Evolutionary conservation across 1,140 invertebrate genomes (phyloP).

Genomic region (Parapsyche elsis): DNA sequence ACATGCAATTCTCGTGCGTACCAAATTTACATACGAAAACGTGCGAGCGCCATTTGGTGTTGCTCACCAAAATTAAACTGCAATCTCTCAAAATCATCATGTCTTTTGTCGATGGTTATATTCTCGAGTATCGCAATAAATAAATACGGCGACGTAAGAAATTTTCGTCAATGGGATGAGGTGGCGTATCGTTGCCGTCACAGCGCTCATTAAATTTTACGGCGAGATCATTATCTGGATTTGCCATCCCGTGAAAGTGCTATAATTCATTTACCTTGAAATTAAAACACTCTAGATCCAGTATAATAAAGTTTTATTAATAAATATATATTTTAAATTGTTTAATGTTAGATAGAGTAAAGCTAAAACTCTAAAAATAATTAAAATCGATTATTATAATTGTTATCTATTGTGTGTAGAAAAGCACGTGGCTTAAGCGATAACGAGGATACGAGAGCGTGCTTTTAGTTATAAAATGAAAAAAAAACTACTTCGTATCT

Average conservation of each 20-base stretch:
- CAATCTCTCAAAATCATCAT: too few species aligned
- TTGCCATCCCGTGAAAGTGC: not conserved
- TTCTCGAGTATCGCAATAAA: too few species aligned
- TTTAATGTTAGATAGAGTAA: not conserved
- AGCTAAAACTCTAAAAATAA: not conserved
- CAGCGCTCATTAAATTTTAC: conserved; percentile 35
- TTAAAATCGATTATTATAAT: not conserved
- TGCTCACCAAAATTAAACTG: too few species aligned
- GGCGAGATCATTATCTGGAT: conserved; percentile 33
- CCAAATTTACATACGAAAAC: not conserved
- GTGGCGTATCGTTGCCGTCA: conserved; percentile 8
- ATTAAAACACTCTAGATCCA: not conserved
- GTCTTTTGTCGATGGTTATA: not conserved
- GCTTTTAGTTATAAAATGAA: too few species aligned
- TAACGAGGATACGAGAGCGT: too few species aligned
- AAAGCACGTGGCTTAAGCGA: too few species aligned
- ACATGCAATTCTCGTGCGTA: not conserved
- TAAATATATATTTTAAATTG: conserved; percentile 10
- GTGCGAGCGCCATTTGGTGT: too few species aligned
- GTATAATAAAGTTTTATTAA: conserved; percentile 3
- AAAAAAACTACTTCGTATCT: too few species aligned
- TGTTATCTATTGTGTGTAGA: not conserved
- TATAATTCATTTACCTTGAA: not conserved
- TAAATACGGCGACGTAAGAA: not conserved
- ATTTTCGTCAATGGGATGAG: conserved; percentile 2